Percentiles rank a stretch among this genome's conserved stretches.
These are phyloP conservation scores for Arctia plantaginis DNA, from an alignment of 2,888 invertebrate species.

Conservation along the genomic window DNA sequence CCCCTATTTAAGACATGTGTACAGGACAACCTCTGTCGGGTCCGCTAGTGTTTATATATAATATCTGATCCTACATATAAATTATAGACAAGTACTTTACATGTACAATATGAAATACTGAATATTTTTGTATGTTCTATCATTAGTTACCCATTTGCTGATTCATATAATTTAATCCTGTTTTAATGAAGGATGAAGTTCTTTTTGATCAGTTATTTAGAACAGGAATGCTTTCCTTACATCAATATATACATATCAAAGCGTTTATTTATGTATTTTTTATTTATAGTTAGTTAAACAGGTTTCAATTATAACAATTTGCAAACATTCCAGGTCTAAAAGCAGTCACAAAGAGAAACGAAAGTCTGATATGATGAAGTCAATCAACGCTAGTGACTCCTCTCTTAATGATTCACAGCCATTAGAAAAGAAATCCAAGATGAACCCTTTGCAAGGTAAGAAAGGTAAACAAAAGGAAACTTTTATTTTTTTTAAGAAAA, in stretches of 20 bases:
- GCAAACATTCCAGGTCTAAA: conserved; percentile 82
- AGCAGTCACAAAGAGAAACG: conserved; percentile 88
- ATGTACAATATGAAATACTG: too few species aligned
- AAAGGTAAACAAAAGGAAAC: conserved; percentile 23
- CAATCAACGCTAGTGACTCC: conserved; percentile 72
- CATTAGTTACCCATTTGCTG: too few species aligned
- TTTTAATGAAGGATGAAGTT: too few species aligned
- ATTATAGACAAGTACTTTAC: too few species aligned
- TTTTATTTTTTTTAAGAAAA: not conserved
- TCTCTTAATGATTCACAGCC: conserved; percentile 77
- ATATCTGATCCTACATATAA: too few species aligned
- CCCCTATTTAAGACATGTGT: too few species aligned
- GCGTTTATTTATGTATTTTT: too few species aligned
- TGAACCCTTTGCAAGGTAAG: conserved; percentile 81
- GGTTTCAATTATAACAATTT: not conserved
- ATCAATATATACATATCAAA: not conserved
- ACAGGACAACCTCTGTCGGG: too few species aligned
- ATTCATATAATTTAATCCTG: too few species aligned
- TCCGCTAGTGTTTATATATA: too few species aligned
- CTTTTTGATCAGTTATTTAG: not conserved
- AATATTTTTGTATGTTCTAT: too few species aligned
- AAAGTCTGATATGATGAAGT: conserved; percentile 79
- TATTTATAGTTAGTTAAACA: not conserved
- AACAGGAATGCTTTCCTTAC: not conserved
- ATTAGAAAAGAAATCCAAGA: conserved; percentile 79